These are phyloP conservation scores for Rattus norvegicus DNA, from an alignment of 2,113 vertebrate species.

Conservation along the genomic window GRCr8 NC_086039.1:55717001-55717500, in stretches of 20 bases:
- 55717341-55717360: slow-evolving; percentile 74
- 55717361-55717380: slow-evolving; percentile 68
- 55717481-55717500: neutral
- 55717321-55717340: slow-evolving; percentile 66
- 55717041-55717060: slow-evolving; percentile 57
- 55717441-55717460: slow-evolving; percentile 40
- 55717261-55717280: slow-evolving; percentile 61
- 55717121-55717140: slow-evolving; percentile 42
- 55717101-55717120: slow-evolving; percentile 59
- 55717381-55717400: slow-evolving; percentile 40
- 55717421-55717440: slow-evolving; percentile 44
- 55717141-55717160: neutral
- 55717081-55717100: slow-evolving; percentile 60
- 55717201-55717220: slow-evolving; percentile 50
- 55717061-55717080: slow-evolving; percentile 43
- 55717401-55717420: slow-evolving; percentile 5
- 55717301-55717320: slow-evolving; percentile 72
- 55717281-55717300: slow-evolving; percentile 51
- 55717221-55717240: slow-evolving; percentile 54
- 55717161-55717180: slow-evolving; percentile 69
- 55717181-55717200: slow-evolving; percentile 45
- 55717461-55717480: neutral
- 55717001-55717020: slow-evolving; percentile 55
- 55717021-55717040: slow-evolving; percentile 29
- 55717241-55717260: slow-evolving; percentile 65